Conservation (phyloP, 2,113 vertebrate genomes). For the Panthera uncia region DNA sequence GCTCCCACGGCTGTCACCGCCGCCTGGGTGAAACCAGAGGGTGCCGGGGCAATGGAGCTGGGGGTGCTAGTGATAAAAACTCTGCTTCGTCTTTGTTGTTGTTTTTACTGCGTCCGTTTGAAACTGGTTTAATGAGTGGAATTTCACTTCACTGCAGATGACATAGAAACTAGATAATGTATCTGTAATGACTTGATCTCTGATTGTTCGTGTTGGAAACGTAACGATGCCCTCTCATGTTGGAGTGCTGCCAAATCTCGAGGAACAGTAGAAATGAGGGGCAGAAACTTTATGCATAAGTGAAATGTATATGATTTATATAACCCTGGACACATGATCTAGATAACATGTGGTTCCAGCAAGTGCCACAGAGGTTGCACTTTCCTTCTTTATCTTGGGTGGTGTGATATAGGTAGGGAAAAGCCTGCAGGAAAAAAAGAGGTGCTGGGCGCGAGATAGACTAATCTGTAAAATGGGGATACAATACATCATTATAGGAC, state of each 20-base stretch:
- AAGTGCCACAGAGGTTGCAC: accelerated
- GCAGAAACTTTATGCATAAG: neutral
- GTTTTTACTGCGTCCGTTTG: neutral
- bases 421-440: neutral
- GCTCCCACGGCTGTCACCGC: neutral
- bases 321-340: neutral
- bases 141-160: neutral
- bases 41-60: accelerated
- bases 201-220: neutral
- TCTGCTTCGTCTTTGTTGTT: accelerated
- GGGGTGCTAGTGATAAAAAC: neutral
- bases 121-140: neutral
- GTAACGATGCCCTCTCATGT: accelerated
- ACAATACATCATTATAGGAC: accelerated
- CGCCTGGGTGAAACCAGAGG: accelerated
- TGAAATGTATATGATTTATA: neutral
- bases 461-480: neutral
- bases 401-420: too few relatives aligned
- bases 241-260: neutral
- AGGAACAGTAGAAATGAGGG: neutral
- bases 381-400: neutral
- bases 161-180: neutral
- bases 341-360: neutral
- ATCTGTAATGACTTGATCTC: neutral
- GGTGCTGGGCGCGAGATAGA: accelerated